Conservation (phyloP, 2,797 vertebrate species). For the Hyperoplus lanceolatus region DNA sequence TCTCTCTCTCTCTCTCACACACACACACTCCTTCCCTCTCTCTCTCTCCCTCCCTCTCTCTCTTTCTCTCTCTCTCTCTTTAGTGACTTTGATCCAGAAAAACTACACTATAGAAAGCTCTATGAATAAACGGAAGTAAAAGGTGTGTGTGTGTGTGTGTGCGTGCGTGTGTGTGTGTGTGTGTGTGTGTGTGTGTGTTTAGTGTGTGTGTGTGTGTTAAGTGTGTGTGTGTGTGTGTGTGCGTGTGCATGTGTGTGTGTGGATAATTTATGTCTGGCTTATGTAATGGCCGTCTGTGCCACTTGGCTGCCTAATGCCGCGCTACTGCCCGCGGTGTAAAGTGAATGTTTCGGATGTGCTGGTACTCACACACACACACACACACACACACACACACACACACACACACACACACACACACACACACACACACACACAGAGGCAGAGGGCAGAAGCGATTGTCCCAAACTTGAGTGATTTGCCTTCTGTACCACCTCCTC, state of each 20-base stretch:
- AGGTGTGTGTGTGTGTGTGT: slow-evolving; percentile 36
- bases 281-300: slow-evolving; percentile 81
- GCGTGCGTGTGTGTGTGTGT: too few relatives aligned
- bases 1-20: too few relatives aligned
- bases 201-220: too few relatives aligned
- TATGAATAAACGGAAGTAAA: slow-evolving; percentile 21
- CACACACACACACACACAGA: slow-evolving; percentile 53
- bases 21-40: too few relatives aligned
- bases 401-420: too few relatives aligned
- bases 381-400: too few relatives aligned
- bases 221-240: too few relatives aligned
- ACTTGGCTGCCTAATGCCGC: slow-evolving; percentile 78
- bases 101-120: slow-evolving; percentile 1
- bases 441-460: slow-evolving; percentile 47
- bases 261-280: slow-evolving; percentile 78
- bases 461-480: slow-evolving; percentile 61
- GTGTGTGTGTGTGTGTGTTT: too few relatives aligned
- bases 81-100: too few relatives aligned
- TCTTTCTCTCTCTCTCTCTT: too few relatives aligned
- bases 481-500: slow-evolving; percentile 51
- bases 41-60: too few relatives aligned
- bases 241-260: neutral
- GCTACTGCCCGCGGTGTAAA: slow-evolving; percentile 66
- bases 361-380: slow-evolving; percentile 46
- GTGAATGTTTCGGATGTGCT: slow-evolving; percentile 70